These are phyloP conservation scores for Ellobius talpinus DNA, from an alignment of 2,113 vertebrate genomes.

Conservation along the genomic window DNA sequence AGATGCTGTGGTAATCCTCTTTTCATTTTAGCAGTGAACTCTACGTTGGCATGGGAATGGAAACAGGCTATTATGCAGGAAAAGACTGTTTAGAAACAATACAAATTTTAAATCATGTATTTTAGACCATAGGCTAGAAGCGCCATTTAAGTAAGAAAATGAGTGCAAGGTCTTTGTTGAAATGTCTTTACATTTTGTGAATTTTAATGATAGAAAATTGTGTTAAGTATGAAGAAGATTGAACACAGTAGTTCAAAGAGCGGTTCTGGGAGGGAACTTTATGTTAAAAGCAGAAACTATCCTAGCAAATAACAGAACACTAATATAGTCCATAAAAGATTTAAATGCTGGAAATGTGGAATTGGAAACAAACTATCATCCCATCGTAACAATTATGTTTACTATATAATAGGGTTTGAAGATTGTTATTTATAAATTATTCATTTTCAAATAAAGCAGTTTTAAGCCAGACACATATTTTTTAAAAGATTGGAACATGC, in stretches of 20 bases:
- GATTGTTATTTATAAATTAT: conserved; percentile 4
- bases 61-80: not conserved
- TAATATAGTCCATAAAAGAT: not conserved
- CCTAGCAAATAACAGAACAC: not conserved
- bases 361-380: not conserved
- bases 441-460: not conserved
- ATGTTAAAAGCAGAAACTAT: not conserved
- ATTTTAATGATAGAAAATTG: conserved; percentile 37
- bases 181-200: not conserved
- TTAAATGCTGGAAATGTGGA: not conserved
- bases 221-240: not conserved
- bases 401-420: not conserved
- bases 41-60: not conserved
- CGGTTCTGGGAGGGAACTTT: not conserved
- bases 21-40: not conserved
- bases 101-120: conserved; percentile 2
- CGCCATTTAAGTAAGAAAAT: not conserved
- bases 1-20: not conserved
- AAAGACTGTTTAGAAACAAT: not conserved
- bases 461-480: not conserved
- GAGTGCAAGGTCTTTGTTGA: not conserved
- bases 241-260: not conserved
- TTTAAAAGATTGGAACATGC: conserved; percentile 24
- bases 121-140: not conserved
- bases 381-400: not conserved